A percentile compares a stretch with the other conserved stretches of the same genome.
Conservation (phyloP, 2,888 invertebrate genomes). For the Eilema sororculum region DNA sequence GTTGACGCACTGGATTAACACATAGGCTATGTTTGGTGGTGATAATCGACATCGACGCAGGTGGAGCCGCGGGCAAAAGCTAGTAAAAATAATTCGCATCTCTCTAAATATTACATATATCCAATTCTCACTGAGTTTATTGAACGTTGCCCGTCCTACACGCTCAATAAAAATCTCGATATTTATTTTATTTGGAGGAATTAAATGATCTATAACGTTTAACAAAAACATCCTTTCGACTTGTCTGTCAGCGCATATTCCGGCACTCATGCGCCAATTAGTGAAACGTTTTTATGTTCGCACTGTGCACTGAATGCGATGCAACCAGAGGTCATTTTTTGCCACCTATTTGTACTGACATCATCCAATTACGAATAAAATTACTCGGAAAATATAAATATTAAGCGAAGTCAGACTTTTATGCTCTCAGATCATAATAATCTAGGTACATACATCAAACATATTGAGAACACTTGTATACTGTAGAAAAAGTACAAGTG, state of each 20-base stretch:
- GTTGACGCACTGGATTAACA: no score
- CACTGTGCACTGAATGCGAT: slow-evolving; percentile 43
- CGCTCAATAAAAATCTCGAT: background rate
- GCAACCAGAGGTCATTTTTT: slow-evolving; percentile 42
- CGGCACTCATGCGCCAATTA: slow-evolving; percentile 37
- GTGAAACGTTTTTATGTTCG: slow-evolving; percentile 40
- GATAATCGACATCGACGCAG: no score
- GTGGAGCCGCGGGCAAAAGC: no score
- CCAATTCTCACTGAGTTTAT: background rate
- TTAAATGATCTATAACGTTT: slow-evolving; percentile 17
- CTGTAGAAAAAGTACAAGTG: no score
- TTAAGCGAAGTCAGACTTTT: slow-evolving; percentile 13
- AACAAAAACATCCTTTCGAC: slow-evolving; percentile 37
- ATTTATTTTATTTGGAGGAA: background rate
- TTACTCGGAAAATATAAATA: slow-evolving; percentile 63
- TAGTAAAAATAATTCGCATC: background rate
- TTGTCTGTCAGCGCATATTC: slow-evolving; percentile 30
- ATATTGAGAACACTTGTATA: no score
- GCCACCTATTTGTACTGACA: slow-evolving; percentile 64
- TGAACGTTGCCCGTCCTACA: slow-evolving; percentile 6
- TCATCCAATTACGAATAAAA: slow-evolving; percentile 72
- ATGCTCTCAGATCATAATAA: background rate
- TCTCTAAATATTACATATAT: background rate
- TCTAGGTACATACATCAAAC: no score
- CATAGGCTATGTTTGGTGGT: no score